phyloP scores from a whole-genome alignment of 2,888 invertebrate species.

The Morpho deidamia region DNA sequence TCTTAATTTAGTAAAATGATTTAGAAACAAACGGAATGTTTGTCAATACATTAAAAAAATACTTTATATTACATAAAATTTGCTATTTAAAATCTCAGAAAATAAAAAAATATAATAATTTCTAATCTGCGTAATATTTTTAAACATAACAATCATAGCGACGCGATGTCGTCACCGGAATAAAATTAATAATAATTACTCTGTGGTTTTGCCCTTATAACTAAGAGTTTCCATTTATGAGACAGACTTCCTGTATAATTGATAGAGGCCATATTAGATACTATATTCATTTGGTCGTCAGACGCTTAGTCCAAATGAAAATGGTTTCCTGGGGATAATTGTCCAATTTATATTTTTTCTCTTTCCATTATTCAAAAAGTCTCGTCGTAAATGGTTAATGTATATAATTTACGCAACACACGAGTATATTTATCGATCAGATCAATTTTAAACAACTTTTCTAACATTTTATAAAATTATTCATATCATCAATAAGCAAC shows the following conservation, averaged over 20 bases:
- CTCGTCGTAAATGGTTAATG: background rate
- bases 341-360: background rate
- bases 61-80: slow-evolving; percentile 39
- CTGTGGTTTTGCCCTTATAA: slow-evolving; percentile 41
- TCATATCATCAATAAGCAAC: slow-evolving; percentile 76
- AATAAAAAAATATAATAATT: slow-evolving; percentile 38
- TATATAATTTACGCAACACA: slow-evolving; percentile 68
- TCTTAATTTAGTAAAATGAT: slow-evolving; percentile 60
- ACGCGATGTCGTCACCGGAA: slow-evolving; percentile 25
- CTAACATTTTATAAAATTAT: slow-evolving; percentile 70
- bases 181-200: slow-evolving; percentile 22
- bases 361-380: background rate
- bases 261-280: background rate
- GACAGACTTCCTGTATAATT: background rate
- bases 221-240: slow-evolving; percentile 1
- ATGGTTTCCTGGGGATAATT: background rate
- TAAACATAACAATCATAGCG: slow-evolving; percentile 66
- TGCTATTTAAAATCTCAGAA: slow-evolving; percentile 57
- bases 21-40: slow-evolving; percentile 37
- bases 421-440: slow-evolving; percentile 48
- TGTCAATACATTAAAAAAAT: slow-evolving; percentile 34
- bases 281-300: background rate
- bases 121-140: slow-evolving; percentile 60
- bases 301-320: background rate
- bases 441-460: slow-evolving; percentile 63